Percentiles rank a stretch among this genome's conserved stretches.
Evolutionary conservation across 2,797 vertebrate species (phyloP).

Genomic region (Phalloptychus januarius): DNA sequence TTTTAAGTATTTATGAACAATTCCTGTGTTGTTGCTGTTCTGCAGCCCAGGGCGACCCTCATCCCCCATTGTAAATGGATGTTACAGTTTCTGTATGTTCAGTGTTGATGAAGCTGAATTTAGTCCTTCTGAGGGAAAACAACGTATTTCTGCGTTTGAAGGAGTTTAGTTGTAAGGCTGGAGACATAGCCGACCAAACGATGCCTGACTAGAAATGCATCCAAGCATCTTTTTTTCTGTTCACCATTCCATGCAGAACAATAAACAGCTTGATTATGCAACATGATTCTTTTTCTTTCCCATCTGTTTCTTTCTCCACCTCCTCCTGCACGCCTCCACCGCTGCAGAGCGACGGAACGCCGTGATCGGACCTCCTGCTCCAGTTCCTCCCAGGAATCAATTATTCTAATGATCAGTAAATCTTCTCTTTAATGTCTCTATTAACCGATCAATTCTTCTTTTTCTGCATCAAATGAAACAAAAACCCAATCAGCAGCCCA

Average conservation of each 20-base stretch:
- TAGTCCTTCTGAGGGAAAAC: slow-evolving; percentile 88
- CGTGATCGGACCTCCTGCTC: slow-evolving; percentile 33
- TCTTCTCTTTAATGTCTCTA: neutral
- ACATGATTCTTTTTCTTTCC: slow-evolving; percentile 85
- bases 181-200: slow-evolving; percentile 84
- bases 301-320: slow-evolving; percentile 70
- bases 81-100: slow-evolving; percentile 97
- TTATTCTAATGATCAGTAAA: neutral
- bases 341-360: slow-evolving; percentile 8
- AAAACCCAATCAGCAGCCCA: neutral
- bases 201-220: slow-evolving; percentile 87
- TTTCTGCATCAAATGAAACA: neutral
- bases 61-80: slow-evolving; percentile 94
- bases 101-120: slow-evolving; percentile 93
- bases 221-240: slow-evolving; percentile 86
- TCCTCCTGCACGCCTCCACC: slow-evolving; percentile 41
- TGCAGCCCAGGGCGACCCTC: slow-evolving; percentile 85
- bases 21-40: slow-evolving; percentile 92
- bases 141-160: slow-evolving; percentile 89
- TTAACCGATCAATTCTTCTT: neutral
- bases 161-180: slow-evolving; percentile 85
- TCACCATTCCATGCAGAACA: slow-evolving; percentile 88
- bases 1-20: slow-evolving; percentile 93
- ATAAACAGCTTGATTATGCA: slow-evolving; percentile 88
- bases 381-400: neutral